These are phyloP conservation scores for Coleophora deauratella DNA, from an alignment of 2,888 invertebrate species.

Conservation along the genomic window DNA sequence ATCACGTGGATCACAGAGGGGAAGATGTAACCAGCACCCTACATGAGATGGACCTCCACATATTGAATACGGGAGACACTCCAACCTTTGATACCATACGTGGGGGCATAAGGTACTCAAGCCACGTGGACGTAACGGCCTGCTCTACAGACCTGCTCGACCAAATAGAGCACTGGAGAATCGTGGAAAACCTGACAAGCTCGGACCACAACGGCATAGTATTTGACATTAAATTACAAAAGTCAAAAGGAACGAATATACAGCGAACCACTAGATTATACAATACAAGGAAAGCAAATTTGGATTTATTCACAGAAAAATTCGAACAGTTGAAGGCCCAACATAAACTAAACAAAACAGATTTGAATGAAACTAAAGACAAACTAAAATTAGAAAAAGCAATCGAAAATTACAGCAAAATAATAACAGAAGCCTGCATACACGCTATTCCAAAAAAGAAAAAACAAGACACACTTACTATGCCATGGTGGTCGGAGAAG, in stretches of 20 bases:
- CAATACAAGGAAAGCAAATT: not conserved
- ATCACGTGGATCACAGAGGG: constrained; percentile 10
- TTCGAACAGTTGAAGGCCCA: too few species aligned
- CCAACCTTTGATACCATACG: constrained; percentile 22
- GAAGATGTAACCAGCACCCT: constrained; percentile 8
- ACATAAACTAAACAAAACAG: not conserved
- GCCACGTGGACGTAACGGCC: constrained; percentile 20
- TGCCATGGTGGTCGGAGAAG: not conserved
- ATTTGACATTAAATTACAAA: not conserved
- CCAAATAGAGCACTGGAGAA: not conserved
- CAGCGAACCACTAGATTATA: not conserved
- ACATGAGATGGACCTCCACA: constrained; percentile 13
- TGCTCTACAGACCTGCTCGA: constrained; percentile 12
- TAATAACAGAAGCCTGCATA: not conserved
- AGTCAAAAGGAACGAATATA: not conserved
- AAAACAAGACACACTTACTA: not conserved
- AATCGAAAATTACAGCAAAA: not conserved
- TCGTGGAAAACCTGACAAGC: not conserved
- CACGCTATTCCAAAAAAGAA: not conserved
- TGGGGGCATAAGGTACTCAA: constrained; percentile 9
- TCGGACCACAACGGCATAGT: not conserved
- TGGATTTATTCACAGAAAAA: not conserved
- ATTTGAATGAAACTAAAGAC: not conserved
- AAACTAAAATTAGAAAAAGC: not conserved
- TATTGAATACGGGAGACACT: constrained; percentile 17